Evolutionary conservation across 1,140 invertebrate genomes (phyloP), one percentile per base, ranked within the genome.

Genomic region (Neoseiulus cucumeris): DNA sequence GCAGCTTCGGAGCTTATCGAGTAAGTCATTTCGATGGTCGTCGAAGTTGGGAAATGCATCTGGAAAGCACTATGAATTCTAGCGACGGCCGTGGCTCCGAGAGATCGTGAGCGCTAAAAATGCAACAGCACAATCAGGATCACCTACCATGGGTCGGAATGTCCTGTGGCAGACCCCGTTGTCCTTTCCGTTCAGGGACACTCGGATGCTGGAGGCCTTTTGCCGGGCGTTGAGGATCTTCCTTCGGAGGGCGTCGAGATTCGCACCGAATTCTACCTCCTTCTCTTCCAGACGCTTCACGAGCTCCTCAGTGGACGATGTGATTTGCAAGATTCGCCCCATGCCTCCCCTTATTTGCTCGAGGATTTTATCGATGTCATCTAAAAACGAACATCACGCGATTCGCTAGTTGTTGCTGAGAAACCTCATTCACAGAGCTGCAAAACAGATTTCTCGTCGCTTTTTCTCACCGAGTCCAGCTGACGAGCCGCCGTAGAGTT

Each of bases 201-300:
- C 80, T 59, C 84, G 81, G 70, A 93, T 89, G 47, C 83, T 84
- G 59, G 87, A 82, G 0, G 88, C 87, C 12, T 83, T 83, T 74
- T 91, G 87, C 69, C 82, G 80, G 0, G 88, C 87, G 72, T 86
- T 81, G 1, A 80, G 77, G 64, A 91, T 87, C 73, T 84, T 84
- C 71, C 85, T 80, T 30, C 81, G 80, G 0, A 92, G 76, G 51
- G 82, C 80, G 47, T 81, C 78, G 18, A 91, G 68, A 67, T 84
- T 83, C 1, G 77, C 75, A 0, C 70, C 65, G 41, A 71, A 64
- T 80, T 79, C 30, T 77, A 75, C 68, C 82, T 70, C 45, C 17
- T 67, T 20, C 44, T 64, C 42, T 47, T 72, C 66, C 9, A 74
- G 66, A 55, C 69, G 67, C 45, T 71, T 65, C 12, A 66, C 66